Evolutionary conservation across 1,140 invertebrate genomes (phyloP).

Genomic region (Odontomachus brunneus): DNA sequence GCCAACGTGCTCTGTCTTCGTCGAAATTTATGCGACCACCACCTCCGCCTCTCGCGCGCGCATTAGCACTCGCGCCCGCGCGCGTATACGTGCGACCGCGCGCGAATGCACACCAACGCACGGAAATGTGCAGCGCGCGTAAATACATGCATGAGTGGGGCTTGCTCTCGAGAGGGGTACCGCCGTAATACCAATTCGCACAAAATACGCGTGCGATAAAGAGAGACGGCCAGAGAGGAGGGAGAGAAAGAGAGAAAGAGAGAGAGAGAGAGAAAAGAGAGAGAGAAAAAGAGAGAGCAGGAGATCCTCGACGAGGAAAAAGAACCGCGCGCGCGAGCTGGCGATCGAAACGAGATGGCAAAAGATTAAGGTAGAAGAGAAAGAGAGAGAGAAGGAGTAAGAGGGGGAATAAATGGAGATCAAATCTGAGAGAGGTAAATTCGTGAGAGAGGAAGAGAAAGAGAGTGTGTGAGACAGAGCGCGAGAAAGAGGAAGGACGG

Average conservation of each 20-base stretch:
- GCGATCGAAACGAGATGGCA: conserved; percentile 1
- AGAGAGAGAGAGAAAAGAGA: conserved; percentile 55
- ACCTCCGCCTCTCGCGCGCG: conserved; percentile 14
- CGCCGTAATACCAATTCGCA: conserved; percentile 70
- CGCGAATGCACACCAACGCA: conserved; percentile 27
- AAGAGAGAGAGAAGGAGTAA: background rate
- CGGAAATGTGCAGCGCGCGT: conserved; percentile 41
- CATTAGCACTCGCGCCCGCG: conserved; percentile 52
- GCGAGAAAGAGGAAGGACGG: conserved; percentile 28
- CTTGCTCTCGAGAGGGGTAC: conserved; percentile 50
- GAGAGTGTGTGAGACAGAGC: background rate
- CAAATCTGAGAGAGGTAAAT: conserved; percentile 1
- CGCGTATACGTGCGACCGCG: conserved; percentile 16
- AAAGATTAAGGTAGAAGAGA: background rate
- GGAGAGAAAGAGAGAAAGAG: conserved; percentile 53
- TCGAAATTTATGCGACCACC: conserved; percentile 63
- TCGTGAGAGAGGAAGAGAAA: conserved; percentile 14
- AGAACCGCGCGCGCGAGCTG: background rate
- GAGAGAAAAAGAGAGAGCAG: conserved; percentile 57
- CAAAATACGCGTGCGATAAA: conserved; percentile 20
- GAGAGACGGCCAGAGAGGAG: conserved; percentile 10
- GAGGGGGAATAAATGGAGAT: conserved; percentile 5
- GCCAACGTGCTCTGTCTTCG: conserved; percentile 11
- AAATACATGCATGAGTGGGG: conserved; percentile 45
- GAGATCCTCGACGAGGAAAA: conserved; percentile 28